Evolutionary conservation across 2,113 vertebrate species (phyloP).

Genomic region (Bostrychus sinensis): DNA sequence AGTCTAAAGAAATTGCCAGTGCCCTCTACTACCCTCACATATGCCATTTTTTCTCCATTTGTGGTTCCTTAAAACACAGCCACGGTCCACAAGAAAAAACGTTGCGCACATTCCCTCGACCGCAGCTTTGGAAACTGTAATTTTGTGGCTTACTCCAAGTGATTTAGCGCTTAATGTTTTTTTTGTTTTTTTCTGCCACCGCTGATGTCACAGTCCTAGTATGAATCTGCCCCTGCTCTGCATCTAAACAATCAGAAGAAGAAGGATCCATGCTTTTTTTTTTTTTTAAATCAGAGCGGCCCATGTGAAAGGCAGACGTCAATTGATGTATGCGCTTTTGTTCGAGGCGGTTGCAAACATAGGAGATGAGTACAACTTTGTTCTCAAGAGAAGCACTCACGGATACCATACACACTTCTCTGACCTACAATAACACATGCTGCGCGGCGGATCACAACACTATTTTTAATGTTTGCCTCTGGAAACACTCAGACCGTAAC

Average conservation of each 20-base stretch:
- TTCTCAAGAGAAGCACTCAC: conserved; percentile 45
- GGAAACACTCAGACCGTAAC: too few species aligned
- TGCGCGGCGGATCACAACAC: too few species aligned
- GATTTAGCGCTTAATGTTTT: conserved; percentile 51
- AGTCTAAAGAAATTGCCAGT: conserved; percentile 51
- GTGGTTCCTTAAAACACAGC: conserved; percentile 70
- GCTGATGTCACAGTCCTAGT: conserved; percentile 39
- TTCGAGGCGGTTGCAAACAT: conserved; percentile 39
- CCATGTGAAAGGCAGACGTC: conserved; percentile 6
- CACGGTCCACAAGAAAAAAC: conserved; percentile 75
- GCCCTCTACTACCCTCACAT: conserved; percentile 69
- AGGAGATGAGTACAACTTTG: conserved; percentile 28
- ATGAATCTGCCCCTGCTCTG: conserved; percentile 37
- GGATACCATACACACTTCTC: conserved; percentile 39
- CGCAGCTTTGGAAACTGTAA: conserved; percentile 78
- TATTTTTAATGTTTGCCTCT: too few species aligned
- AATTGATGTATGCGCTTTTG: conserved; percentile 20
- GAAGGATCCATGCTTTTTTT: conserved; percentile 5
- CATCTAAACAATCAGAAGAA: conserved; percentile 16
- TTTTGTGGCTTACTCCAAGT: conserved; percentile 74
- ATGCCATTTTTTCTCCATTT: conserved; percentile 20
- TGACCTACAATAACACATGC: too few species aligned
- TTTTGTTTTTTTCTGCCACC: conserved; percentile 62
- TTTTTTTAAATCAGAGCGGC: neutral
- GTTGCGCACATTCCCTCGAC: conserved; percentile 69